These are phyloP conservation scores for Lysiphlebus fabarum DNA, from an alignment of 1,140 invertebrate species.

Conservation along the genomic window DNA sequence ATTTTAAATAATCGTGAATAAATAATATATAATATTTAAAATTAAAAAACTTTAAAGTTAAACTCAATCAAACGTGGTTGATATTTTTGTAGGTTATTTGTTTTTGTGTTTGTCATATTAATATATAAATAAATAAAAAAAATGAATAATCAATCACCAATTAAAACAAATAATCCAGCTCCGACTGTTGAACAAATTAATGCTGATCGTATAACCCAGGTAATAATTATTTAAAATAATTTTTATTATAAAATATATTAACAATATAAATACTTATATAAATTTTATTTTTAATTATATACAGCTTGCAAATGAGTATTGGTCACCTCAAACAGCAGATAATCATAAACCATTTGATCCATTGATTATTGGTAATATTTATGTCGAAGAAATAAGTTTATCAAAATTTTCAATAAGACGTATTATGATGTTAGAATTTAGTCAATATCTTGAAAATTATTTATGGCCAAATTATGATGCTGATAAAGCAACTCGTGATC, in stretches of 20 bases:
- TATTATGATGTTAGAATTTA: constrained; percentile 95
- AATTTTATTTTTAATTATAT: constrained; percentile 31
- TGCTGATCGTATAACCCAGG: constrained; percentile 75
- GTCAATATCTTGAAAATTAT: constrained; percentile 95
- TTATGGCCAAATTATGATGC: constrained; percentile 92
- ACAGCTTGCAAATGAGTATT: constrained; percentile 83
- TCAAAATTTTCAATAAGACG: constrained; percentile 79
- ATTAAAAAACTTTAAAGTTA: no score
- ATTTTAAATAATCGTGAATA: no score
- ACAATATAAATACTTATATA: background rate
- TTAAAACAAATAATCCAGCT: constrained; percentile 61
- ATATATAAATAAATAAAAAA: no score
- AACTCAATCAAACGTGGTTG: no score
- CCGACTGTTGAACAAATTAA: constrained; percentile 83
- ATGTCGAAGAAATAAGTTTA: constrained; percentile 73
- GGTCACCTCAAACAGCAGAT: constrained; percentile 75
- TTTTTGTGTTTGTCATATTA: no score
- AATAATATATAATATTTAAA: no score
- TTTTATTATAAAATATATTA: constrained; percentile 6
- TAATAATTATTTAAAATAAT: constrained; percentile 43
- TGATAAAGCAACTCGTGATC: constrained; percentile 66
- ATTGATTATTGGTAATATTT: constrained; percentile 77
- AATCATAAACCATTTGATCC: constrained; percentile 70
- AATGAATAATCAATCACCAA: constrained; percentile 40
- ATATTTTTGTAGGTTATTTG: no score